Evolutionary conservation across 2,113 vertebrate species (phyloP), one percentile per base, ranked within the genome.

Genomic region (Poeciliopsis retropinna): DNA sequence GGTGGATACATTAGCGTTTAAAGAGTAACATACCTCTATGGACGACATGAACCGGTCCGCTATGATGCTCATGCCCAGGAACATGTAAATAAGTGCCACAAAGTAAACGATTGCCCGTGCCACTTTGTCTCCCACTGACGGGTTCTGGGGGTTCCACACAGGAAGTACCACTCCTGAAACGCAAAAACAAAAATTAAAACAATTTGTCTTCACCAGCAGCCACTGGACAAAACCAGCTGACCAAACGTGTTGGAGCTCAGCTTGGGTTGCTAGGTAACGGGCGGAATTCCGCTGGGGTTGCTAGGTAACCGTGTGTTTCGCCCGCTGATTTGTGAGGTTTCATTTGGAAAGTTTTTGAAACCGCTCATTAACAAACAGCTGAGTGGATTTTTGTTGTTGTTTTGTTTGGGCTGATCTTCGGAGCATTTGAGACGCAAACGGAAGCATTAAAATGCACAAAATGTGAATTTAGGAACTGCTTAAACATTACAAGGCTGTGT

Each of bases 31-130:
- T 72, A 93, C 92, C 88, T 93, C 92, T 51, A 96, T 96, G 70
- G 95, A 95, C 34, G 95, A 95, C 95, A 96, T 96, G 89, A 96
- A 96, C 17, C 95, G 93, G 79, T 96, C 95, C 0, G 95, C 95
- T 32, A 96, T 94, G 64, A 96, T 96, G 37, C 95, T 95, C 95
- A 96, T 96, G 30, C 95, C 95, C 84, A 96, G 87, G 87, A 96
- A 96, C 95, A 96, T 95, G 68, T 96, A 96, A 72, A 95, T 91
- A 70, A 96, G 83, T 0, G 95, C 95, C 64, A 95, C 95, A 17
- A 96, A 95, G 85, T 96, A 96, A n/a, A 96, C 95, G 0, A 96
- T 95, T 79, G 95, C 94, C 3, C 95, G 91, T 0, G 95, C 95
- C 78, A 95, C 95, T 82, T 95, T 95, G 77, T 96, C 95, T 1